A percentile compares a stretch with the other conserved stretches of the same genome.
These are phyloP conservation scores for Neoscelio sp. DNA, from an alignment of 2,888 invertebrate species.

Conservation along the genomic window DNA sequence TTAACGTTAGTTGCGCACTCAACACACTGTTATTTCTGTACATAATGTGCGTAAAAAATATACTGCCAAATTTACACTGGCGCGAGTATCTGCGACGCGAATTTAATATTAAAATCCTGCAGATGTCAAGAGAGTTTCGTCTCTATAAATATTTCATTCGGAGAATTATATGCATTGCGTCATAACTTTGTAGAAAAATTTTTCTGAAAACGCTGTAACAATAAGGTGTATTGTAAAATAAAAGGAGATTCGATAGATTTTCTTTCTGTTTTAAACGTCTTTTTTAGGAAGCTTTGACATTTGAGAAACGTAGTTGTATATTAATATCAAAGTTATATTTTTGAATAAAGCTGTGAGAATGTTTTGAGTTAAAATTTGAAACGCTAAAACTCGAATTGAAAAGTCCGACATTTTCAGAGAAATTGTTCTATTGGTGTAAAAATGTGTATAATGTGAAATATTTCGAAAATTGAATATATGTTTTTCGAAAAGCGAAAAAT, in stretches of 20 bases:
- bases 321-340: no score
- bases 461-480: slow-evolving; percentile 21
- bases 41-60: slow-evolving; percentile 37
- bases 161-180: slow-evolving; percentile 11
- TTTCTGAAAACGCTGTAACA: slow-evolving; percentile 20
- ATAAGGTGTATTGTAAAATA: no score
- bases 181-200: slow-evolving; percentile 18
- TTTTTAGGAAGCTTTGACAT: no score
- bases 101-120: slow-evolving; percentile 37
- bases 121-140: slow-evolving; percentile 2
- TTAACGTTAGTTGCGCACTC: slow-evolving; percentile 27
- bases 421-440: slow-evolving; percentile 29
- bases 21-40: slow-evolving; percentile 37
- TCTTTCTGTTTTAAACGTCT: no score
- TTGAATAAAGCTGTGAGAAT: no score
- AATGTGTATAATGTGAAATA: slow-evolving; percentile 45
- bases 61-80: slow-evolving; percentile 49
- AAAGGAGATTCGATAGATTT: no score
- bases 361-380: no score
- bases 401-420: slow-evolving; percentile 25
- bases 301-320: no score
- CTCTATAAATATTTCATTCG: slow-evolving; percentile 19
- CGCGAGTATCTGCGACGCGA: slow-evolving; percentile 19
- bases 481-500: slow-evolving; percentile 35
- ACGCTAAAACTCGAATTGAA: no score